phyloP scores from a whole-genome alignment of 2,888 invertebrate genomes.

The Drosophila rubida region DNA sequence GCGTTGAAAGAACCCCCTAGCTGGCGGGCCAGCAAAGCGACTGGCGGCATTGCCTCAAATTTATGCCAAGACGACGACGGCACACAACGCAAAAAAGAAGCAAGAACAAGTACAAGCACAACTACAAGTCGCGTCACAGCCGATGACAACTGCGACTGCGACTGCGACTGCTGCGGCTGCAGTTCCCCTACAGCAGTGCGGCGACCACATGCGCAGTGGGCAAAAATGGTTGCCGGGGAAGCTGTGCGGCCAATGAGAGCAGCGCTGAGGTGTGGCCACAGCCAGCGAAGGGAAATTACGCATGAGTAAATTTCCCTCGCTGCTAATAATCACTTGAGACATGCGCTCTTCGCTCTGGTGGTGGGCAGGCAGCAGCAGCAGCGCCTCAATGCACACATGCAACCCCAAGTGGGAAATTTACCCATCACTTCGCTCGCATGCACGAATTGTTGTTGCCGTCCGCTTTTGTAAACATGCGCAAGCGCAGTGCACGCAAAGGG shows the following conservation, averaged over 20 bases:
- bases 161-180: constrained; percentile 8
- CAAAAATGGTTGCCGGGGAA: constrained; percentile 81
- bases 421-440: constrained; percentile 4
- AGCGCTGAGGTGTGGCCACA: constrained; percentile 77
- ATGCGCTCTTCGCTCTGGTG: constrained; percentile 63
- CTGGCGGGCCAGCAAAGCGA: constrained; percentile 15
- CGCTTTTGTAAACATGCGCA: constrained; percentile 81
- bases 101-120: neutral
- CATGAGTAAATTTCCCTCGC: constrained; percentile 78
- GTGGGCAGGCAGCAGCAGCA: constrained; percentile 1
- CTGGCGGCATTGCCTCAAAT: constrained; percentile 45
- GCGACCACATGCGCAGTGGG: constrained; percentile 67
- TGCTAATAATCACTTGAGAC: constrained; percentile 81
- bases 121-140: neutral
- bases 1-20: constrained; percentile 9
- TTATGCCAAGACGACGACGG: constrained; percentile 57
- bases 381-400: constrained; percentile 10
- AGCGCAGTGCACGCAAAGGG: constrained; percentile 53
- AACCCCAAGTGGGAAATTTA: constrained; percentile 43
- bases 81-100: constrained; percentile 38
- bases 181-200: constrained; percentile 57
- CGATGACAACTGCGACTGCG: constrained; percentile 8
- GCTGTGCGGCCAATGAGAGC: constrained; percentile 74
- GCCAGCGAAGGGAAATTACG: constrained; percentile 69
- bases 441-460: constrained; percentile 43